Evolutionary conservation across 2,113 vertebrate genomes (phyloP).

Genomic region (Ceyx melanurus): DNA sequence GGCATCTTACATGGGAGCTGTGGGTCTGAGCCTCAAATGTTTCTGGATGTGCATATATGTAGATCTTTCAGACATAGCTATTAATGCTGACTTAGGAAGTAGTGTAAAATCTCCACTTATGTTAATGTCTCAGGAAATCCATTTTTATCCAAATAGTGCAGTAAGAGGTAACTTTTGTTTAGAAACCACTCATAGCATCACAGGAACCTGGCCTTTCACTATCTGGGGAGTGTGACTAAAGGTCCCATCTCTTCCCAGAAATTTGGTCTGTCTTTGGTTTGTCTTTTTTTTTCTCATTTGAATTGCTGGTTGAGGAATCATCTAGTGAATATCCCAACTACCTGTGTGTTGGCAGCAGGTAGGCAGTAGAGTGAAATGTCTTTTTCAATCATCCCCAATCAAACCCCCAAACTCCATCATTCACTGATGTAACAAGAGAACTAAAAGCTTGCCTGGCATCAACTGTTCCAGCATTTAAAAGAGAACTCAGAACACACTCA

Average conservation of each 20-base stretch:
- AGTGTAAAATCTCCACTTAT: background rate
- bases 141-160: background rate
- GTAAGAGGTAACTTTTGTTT: background rate
- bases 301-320: background rate
- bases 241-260: background rate
- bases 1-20: background rate
- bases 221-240: background rate
- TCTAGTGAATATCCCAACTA: background rate
- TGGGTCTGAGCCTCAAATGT: background rate
- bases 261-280: background rate
- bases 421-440: background rate
- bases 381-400: background rate
- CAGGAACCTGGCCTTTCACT: background rate
- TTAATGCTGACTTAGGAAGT: background rate
- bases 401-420: background rate
- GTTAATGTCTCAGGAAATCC: background rate
- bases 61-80: background rate
- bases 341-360: background rate
- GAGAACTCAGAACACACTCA: background rate
- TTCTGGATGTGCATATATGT: accelerated
- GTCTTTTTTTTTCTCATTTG: background rate
- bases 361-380: background rate
- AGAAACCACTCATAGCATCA: background rate
- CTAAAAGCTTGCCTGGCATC: background rate
- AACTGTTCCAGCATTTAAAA: background rate